Percentiles rank a stretch among this genome's conserved stretches.
phyloP scores from a whole-genome alignment of 2,888 invertebrate genomes.

The Seladonia tumulorum region DNA sequence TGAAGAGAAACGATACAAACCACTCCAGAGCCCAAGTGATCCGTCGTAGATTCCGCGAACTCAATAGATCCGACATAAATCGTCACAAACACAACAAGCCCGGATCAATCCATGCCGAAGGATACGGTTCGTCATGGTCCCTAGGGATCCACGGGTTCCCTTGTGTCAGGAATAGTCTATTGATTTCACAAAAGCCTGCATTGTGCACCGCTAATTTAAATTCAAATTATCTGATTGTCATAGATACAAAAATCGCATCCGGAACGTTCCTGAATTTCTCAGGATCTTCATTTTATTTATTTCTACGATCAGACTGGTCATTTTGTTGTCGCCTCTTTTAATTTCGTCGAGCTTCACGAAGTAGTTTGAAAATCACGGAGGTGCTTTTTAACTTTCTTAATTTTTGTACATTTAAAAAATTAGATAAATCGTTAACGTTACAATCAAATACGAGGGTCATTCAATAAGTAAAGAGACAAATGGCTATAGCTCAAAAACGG shows the following conservation, averaged over 20 bases:
- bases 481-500: no score
- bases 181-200: not conserved
- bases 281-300: no score
- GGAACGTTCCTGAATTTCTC: no score
- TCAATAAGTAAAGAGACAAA: no score
- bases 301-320: no score
- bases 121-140: not conserved
- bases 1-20: conserved; percentile 1
- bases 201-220: not conserved
- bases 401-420: no score
- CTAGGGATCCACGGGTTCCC: not conserved
- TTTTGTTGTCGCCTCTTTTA: no score
- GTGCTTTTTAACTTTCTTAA: no score
- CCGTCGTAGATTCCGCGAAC: not conserved
- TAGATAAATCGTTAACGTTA: no score
- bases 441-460: no score
- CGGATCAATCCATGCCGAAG: not conserved
- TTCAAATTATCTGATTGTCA: not conserved
- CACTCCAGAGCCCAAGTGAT: not conserved
- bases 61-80: not conserved
- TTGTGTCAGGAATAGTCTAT: not conserved
- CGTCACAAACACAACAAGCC: not conserved
- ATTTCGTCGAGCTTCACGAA: no score
- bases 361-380: no score
- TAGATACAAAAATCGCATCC: not conserved